Base-by-base conservation (phyloP, 2,113 vertebrate genomes). In the Sturnus vulgaris region DNA sequence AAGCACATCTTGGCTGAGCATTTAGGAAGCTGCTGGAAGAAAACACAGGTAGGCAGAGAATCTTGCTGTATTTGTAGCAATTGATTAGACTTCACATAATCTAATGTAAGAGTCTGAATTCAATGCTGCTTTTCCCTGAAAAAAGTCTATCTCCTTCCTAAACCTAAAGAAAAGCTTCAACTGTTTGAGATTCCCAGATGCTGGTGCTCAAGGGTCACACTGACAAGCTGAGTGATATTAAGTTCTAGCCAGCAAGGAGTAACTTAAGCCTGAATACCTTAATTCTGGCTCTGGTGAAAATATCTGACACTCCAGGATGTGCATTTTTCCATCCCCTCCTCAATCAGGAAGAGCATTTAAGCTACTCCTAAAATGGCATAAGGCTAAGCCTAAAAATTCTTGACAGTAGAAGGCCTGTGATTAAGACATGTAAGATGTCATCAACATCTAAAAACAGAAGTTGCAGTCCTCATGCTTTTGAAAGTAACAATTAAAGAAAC, bases 211-310 rank as follows among this genome's bases (percentile, higher is more conserved):
- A 83, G 28, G 35, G 49, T 94, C 75, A 92, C 70, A 68, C 0
- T 72, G 57, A 91, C n/a, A 91, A 86, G 39, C 21, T 33, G 33
- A 55, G 23, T 21, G 30, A 35, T 75, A 63, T 33, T 77, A 82
- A 61, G 22, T 73, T 94, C 82, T 77, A 82, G 50, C 55, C 59
- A 94, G 53, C 42, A 90, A 88, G 39, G 78, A 85, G 85, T 70
- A 94, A 95, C 47, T 90, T 53, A 87, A 92, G 21, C 50, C 66
- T 14, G 3, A 91, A 70, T 9, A 85, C 13, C 37, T 92, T 66
- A 78, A 85, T 49, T 79, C 40, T 52, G 57, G 49, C n/a, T 69
- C 44, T 82, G 13, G 18, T 56, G 60, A 86, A 84, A 91, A 59
- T 27, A 81, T 5, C 61, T 88, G 71, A 86, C 15, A 24, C 12